These are phyloP conservation scores for Acanthoscelides obtectus DNA, from an alignment of 2,888 invertebrate species.

Conservation along the genomic window DNA sequence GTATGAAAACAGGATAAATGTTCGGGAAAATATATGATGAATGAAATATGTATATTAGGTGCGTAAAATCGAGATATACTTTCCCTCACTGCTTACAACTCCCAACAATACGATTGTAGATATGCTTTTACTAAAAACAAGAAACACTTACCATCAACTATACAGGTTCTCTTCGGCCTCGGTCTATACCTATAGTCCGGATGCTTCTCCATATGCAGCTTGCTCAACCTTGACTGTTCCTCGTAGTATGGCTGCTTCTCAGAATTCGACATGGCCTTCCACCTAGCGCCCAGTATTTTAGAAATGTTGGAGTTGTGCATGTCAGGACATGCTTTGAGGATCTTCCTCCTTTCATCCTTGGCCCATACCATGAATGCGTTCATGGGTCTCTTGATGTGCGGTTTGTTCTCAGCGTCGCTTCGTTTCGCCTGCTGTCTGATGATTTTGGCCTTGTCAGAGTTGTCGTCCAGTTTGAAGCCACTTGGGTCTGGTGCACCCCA, in stretches of 20 bases:
- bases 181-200: constrained; percentile 92
- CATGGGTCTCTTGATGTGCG: constrained; percentile 99
- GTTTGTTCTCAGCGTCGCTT: constrained; percentile 73
- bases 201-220: constrained; percentile 98
- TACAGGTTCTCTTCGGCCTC: constrained; percentile 96
- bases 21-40: too few relatives aligned
- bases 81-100: too few relatives aligned
- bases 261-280: constrained; percentile 98
- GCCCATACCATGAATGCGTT: constrained; percentile 99
- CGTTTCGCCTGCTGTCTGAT: constrained; percentile 81
- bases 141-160: constrained; percentile 84
- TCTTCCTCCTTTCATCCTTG: constrained; percentile 96
- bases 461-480: constrained; percentile 59
- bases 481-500: constrained; percentile 55
- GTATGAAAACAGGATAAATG: too few relatives aligned
- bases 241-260: constrained; percentile 99
- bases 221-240: constrained; percentile 94
- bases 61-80: too few relatives aligned
- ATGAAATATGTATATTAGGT: too few relatives aligned
- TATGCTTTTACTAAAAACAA: too few relatives aligned
- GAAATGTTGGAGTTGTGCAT: constrained; percentile 99
- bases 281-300: constrained; percentile 95
- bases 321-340: constrained; percentile 97
- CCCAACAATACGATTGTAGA: too few relatives aligned
- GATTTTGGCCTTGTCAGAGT: constrained; percentile 76